Conservation (phyloP, 35 echinoderm and acorn worm species). For the Acanthaster planci region DNA sequence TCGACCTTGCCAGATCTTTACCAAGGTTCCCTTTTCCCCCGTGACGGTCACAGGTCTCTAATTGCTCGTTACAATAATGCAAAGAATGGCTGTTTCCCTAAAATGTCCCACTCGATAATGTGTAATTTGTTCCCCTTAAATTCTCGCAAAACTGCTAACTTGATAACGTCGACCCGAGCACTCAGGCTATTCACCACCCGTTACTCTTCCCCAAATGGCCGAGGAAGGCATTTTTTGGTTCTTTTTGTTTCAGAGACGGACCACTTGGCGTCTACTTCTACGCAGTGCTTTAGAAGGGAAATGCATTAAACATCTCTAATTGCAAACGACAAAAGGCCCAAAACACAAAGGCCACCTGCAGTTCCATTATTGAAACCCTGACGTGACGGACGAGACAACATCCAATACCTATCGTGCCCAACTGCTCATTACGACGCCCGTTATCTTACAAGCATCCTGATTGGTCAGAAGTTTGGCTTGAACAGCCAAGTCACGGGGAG, state of each 20-base stretch:
- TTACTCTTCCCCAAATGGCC: background rate
- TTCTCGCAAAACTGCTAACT: constrained; percentile 28
- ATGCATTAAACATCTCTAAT: constrained; percentile 24
- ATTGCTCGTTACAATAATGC: constrained; percentile 33
- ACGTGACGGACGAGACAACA: background rate
- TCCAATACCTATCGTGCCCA: too few relatives aligned
- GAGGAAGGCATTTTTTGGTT: background rate
- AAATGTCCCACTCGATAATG: constrained; percentile 19
- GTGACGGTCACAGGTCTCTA: background rate
- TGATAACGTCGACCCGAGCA: constrained; percentile 6
- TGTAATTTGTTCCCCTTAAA: constrained; percentile 26
- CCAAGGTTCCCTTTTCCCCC: background rate
- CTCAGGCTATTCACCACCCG: background rate
- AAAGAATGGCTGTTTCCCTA: constrained; percentile 25
- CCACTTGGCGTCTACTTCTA: background rate
- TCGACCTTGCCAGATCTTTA: constrained; percentile 5
- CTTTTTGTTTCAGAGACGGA: background rate
- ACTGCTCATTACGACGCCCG: too few relatives aligned
- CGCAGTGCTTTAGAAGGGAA: background rate
- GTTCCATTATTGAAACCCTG: background rate
- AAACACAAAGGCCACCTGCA: constrained; percentile 5
- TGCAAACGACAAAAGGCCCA: constrained; percentile 20
- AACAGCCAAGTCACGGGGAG: too few relatives aligned
- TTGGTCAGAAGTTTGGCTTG: constrained; percentile 20
- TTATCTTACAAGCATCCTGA: background rate